phyloP scores from a whole-genome alignment of 2,797 vertebrate species.

The Rachycentron canadum region DNA sequence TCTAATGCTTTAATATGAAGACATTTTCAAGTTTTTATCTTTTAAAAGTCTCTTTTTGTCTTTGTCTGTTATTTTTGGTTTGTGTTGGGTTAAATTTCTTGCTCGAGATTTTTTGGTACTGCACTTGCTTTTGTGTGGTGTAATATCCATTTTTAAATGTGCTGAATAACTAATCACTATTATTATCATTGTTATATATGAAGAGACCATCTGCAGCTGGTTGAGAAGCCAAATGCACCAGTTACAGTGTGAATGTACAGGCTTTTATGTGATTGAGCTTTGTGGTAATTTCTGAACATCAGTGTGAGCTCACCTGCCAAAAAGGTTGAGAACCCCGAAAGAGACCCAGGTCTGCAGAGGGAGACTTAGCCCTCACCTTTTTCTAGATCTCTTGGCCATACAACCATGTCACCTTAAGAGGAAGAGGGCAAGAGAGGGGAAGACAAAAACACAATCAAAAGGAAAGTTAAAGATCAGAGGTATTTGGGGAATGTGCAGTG shows the following conservation, averaged over 20 bases:
- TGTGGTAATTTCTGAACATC: slow-evolving; percentile 33
- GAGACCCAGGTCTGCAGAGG: slow-evolving; percentile 43
- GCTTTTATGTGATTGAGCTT: slow-evolving; percentile 12
- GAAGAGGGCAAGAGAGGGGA: neutral
- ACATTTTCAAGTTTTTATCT: neutral
- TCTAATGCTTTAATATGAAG: neutral
- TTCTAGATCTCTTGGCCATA: slow-evolving; percentile 19
- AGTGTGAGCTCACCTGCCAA: slow-evolving; percentile 35
- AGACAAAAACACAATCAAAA: slow-evolving; percentile 11
- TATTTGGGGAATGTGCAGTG: slow-evolving; percentile 28
- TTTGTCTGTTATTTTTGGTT: neutral
- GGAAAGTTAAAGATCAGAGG: neutral
- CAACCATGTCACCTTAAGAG: slow-evolving; percentile 9
- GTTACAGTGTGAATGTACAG: slow-evolving; percentile 6
- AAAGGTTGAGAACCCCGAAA: slow-evolving; percentile 34
- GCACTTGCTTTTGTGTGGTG: neutral
- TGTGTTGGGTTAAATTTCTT: neutral
- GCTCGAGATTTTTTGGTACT: neutral
- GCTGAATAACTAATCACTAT: slow-evolving; percentile 10
- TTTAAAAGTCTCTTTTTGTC: neutral
- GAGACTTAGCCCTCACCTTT: slow-evolving; percentile 46
- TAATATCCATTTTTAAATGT: slow-evolving; percentile 15
- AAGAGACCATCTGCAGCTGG: neutral
- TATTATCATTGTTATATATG: neutral
- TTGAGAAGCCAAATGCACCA: neutral